A percentile compares a stretch with the other conserved stretches of the same genome.
Evolutionary conservation across 2,113 vertebrate species (phyloP).

Genomic region (Nanger granti): DNA sequence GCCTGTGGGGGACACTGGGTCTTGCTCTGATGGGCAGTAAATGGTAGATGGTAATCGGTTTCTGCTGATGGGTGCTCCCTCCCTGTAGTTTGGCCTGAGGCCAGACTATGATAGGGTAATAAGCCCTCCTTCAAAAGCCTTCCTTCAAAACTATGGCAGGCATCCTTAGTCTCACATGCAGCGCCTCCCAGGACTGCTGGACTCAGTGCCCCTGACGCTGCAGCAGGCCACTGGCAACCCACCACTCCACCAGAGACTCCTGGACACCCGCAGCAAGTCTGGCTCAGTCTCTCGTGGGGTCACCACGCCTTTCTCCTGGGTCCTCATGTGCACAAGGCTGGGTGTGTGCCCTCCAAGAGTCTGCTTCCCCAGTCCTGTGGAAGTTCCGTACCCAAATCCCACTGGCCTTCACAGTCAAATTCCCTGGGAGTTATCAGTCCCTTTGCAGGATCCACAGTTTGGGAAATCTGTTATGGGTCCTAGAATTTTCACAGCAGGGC

Average conservation of each 20-base stretch:
- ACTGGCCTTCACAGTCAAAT: background rate
- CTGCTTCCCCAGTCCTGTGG: background rate
- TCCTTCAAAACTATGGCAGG: background rate
- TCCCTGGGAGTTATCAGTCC: background rate
- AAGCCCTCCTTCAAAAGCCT: too few relatives aligned
- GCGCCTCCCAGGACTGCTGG: background rate
- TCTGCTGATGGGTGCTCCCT: background rate
- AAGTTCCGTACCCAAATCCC: background rate
- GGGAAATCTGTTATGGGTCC: background rate
- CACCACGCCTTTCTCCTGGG: background rate
- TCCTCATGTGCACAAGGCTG: rapidly evolving
- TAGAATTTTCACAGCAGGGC: background rate
- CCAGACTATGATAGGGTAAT: background rate
- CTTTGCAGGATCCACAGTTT: background rate
- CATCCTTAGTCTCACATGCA: rapidly evolving
- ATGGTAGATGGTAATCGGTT: background rate
- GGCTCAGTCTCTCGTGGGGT: background rate
- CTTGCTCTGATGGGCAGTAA: background rate
- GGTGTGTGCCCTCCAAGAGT: background rate
- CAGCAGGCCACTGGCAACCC: background rate
- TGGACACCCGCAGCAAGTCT: background rate
- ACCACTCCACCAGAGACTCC: rapidly evolving
- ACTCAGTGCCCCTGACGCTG: background rate
- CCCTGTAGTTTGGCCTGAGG: background rate
- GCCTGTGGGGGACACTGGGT: background rate